Percentiles rank a stretch among this genome's conserved stretches.
These are phyloP conservation scores for Drosophila koepferae DNA, from an alignment of 2,888 invertebrate genomes.

Conservation along the genomic window DNA sequence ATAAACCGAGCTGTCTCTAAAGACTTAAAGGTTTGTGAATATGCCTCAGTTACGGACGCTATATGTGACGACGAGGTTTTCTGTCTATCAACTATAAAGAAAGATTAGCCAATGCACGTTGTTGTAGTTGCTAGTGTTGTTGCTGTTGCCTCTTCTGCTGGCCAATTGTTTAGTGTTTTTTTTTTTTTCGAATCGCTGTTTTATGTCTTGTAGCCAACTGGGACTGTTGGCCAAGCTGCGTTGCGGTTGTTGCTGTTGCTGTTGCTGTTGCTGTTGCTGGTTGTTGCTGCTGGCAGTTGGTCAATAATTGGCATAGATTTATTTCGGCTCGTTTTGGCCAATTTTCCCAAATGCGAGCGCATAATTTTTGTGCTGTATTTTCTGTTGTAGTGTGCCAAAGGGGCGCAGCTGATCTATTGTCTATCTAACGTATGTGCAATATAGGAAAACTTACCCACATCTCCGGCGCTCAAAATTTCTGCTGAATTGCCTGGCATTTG, in stretches of 20 bases:
- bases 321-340: slow-evolving; percentile 73
- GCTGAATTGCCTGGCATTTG: slow-evolving; percentile 65
- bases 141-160: slow-evolving; percentile 65
- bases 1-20: background rate
- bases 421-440: slow-evolving; percentile 6
- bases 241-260: slow-evolving; percentile 55
- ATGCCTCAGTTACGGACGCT: background rate
- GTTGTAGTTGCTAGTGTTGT: slow-evolving; percentile 32
- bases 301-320: slow-evolving; percentile 82
- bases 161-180: slow-evolving; percentile 49
- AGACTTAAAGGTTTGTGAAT: background rate
- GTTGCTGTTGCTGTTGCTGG: slow-evolving; percentile 5
- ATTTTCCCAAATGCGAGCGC: slow-evolving; percentile 45
- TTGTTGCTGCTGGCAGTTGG: slow-evolving; percentile 69
- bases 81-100: slow-evolving; percentile 57
- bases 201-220: slow-evolving; percentile 27
- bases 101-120: slow-evolving; percentile 72
- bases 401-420: slow-evolving; percentile 49
- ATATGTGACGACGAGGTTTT: slow-evolving; percentile 53
- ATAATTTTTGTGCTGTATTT: slow-evolving; percentile 30
- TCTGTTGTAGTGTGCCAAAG: slow-evolving; percentile 10
- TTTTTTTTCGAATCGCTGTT: slow-evolving; percentile 1
- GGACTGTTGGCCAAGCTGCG: slow-evolving; percentile 35
- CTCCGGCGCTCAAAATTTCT: slow-evolving; percentile 74
- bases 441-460: slow-evolving; percentile 72